Percentiles rank a stretch among this genome's conserved stretches.
phyloP scores from a whole-genome alignment of 2,888 invertebrate species.

The Tenthredo livida region DNA sequence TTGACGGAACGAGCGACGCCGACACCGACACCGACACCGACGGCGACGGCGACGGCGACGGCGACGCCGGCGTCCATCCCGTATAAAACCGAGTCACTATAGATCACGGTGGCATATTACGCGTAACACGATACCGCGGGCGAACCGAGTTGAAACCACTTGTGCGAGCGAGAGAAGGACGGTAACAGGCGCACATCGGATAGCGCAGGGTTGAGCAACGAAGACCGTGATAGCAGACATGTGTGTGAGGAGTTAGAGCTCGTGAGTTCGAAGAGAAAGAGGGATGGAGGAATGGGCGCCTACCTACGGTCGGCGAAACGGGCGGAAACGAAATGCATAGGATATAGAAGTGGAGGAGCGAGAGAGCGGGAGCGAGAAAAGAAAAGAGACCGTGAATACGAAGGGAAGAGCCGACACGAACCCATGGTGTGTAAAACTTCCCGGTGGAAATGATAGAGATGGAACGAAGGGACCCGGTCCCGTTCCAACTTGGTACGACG shows the following conservation, averaged over 20 bases:
- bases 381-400: constrained; percentile 33
- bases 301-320: constrained; percentile 53
- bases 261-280: not conserved
- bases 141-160: constrained; percentile 70
- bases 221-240: constrained; percentile 56
- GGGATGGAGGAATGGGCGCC: constrained; percentile 14
- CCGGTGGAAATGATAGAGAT: constrained; percentile 41
- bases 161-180: constrained; percentile 62
- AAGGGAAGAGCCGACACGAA: constrained; percentile 67
- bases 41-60: not conserved
- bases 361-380: constrained; percentile 51
- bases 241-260: constrained; percentile 50
- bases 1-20: constrained; percentile 48
- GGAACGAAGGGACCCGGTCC: constrained; percentile 42
- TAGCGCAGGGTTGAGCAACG: constrained; percentile 47
- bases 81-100: constrained; percentile 59
- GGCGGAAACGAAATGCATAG: constrained; percentile 68
- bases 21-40: constrained; percentile 11
- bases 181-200: constrained; percentile 56
- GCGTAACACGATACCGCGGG: constrained; percentile 73
- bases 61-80: constrained; percentile 44
- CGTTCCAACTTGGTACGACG: constrained; percentile 41
- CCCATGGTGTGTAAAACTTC: constrained; percentile 70
- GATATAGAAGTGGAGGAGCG: constrained; percentile 64
- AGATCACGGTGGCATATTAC: constrained; percentile 70